phyloP scores from a whole-genome alignment of 2,797 vertebrate species.

The Eupleurogrammus muticus region DNA sequence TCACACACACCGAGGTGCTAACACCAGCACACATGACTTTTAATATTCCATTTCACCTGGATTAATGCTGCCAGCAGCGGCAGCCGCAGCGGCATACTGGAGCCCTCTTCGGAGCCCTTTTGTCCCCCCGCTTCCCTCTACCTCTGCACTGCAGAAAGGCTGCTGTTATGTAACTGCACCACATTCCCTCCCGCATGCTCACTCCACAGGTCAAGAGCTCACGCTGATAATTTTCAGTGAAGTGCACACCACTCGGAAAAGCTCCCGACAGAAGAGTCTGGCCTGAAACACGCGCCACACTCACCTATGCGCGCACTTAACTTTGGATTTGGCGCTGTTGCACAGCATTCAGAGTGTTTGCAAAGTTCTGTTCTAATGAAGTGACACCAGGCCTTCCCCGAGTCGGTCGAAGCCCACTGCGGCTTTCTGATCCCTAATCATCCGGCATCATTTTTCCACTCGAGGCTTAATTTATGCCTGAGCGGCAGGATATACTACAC shows the following conservation, averaged over 20 bases:
- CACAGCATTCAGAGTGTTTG: neutral
- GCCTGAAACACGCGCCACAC: neutral
- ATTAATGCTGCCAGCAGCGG: slow-evolving; percentile 22
- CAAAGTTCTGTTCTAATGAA: slow-evolving; percentile 18
- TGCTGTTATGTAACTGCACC: slow-evolving; percentile 50
- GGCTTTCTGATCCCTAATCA: slow-evolving; percentile 35
- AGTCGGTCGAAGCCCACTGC: slow-evolving; percentile 1
- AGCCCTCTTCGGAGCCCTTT: slow-evolving; percentile 34
- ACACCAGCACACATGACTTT: slow-evolving; percentile 19
- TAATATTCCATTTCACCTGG: slow-evolving; percentile 54
- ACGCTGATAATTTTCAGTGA: slow-evolving; percentile 12
- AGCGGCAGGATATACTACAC: slow-evolving; percentile 71
- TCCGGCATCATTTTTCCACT: slow-evolving; percentile 56
- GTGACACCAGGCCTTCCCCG: neutral
- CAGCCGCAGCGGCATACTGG: neutral
- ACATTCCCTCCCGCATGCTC: slow-evolving; percentile 32
- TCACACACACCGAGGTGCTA: slow-evolving; percentile 18
- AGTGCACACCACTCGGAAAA: slow-evolving; percentile 29
- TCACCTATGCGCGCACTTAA: slow-evolving; percentile 7
- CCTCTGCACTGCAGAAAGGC: slow-evolving; percentile 33
- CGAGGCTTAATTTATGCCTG: slow-evolving; percentile 65
- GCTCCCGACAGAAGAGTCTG: slow-evolving; percentile 14
- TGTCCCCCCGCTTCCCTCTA: slow-evolving; percentile 22
- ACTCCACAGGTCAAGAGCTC: slow-evolving; percentile 50
- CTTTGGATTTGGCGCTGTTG: neutral